These are phyloP conservation scores for Pluvialis apricaria DNA, from an alignment of 2,113 vertebrate genomes.

Conservation along the genomic window DNA sequence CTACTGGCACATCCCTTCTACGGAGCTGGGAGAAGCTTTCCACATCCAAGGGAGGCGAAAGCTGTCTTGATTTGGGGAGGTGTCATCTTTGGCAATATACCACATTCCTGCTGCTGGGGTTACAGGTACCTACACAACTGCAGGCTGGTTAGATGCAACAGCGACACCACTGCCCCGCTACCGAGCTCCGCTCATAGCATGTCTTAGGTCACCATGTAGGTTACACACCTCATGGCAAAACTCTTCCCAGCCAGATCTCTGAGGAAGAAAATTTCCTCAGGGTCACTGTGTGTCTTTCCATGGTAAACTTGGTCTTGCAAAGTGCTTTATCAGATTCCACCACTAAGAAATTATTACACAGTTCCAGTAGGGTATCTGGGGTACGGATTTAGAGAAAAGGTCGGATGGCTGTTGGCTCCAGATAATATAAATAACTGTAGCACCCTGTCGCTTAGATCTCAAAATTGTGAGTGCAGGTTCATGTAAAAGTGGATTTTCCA, in stretches of 20 bases:
- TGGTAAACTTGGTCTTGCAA: background rate
- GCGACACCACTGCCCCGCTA: too few species aligned
- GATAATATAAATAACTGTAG: background rate
- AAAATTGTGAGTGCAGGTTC: background rate
- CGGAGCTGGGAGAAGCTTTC: background rate
- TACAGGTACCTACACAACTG: too few species aligned
- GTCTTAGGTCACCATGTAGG: background rate
- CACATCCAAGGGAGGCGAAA: too few species aligned
- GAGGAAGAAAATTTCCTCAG: background rate
- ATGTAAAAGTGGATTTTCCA: background rate
- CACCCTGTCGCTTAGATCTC: background rate
- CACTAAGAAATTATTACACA: background rate
- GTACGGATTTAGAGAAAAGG: accelerated
- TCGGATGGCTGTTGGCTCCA: accelerated
- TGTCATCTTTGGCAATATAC: background rate
- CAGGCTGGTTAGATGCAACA: background rate
- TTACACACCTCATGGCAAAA: background rate
- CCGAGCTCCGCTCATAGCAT: accelerated
- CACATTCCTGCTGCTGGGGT: background rate
- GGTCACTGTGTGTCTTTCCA: background rate
- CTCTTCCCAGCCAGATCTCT: too few species aligned
- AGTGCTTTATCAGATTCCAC: background rate
- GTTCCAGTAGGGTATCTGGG: background rate
- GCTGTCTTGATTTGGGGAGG: background rate
- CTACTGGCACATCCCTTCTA: background rate